phyloP scores from a whole-genome alignment of 92 coral and sea anemone genomes.

The Epizoanthus ramosus region DNA sequence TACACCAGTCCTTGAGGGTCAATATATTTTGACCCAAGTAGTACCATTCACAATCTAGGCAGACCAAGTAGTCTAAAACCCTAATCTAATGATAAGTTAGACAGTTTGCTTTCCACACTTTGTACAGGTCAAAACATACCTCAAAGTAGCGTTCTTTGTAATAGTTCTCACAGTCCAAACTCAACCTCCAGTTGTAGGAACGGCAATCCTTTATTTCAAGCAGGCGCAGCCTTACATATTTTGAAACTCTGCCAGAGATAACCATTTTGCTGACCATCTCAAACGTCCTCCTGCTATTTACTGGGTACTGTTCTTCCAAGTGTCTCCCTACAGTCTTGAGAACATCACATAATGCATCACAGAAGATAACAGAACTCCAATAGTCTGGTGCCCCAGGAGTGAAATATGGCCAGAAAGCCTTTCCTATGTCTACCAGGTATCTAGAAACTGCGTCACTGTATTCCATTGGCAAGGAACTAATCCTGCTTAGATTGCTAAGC shows the following conservation, averaged over 20 bases:
- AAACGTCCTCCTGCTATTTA: conserved; percentile 56
- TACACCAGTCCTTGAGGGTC: too few species aligned
- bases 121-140: conserved; percentile 25
- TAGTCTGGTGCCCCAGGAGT: conserved; percentile 44
- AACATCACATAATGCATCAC: conserved; percentile 64
- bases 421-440: conserved; percentile 60
- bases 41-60: background rate
- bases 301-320: conserved; percentile 53
- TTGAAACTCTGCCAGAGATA: conserved; percentile 37
- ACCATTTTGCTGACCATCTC: conserved; percentile 55
- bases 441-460: conserved; percentile 47
- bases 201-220: conserved; percentile 58
- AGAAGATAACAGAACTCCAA: conserved; percentile 43
- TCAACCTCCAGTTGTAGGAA: conserved; percentile 48
- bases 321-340: conserved; percentile 50
- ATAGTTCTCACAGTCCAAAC: conserved; percentile 31
- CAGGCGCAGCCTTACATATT: conserved; percentile 54
- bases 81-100: too few species aligned
- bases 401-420: conserved; percentile 74
- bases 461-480: conserved; percentile 38
- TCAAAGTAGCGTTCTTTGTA: conserved; percentile 57
- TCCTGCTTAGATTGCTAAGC: conserved; percentile 44
- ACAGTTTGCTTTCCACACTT: background rate
- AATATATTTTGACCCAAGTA: background rate
- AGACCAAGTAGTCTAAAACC: too few species aligned